Evolutionary conservation across 2,797 vertebrate genomes (phyloP).

Genomic region (Tragopan temminckii): DNA sequence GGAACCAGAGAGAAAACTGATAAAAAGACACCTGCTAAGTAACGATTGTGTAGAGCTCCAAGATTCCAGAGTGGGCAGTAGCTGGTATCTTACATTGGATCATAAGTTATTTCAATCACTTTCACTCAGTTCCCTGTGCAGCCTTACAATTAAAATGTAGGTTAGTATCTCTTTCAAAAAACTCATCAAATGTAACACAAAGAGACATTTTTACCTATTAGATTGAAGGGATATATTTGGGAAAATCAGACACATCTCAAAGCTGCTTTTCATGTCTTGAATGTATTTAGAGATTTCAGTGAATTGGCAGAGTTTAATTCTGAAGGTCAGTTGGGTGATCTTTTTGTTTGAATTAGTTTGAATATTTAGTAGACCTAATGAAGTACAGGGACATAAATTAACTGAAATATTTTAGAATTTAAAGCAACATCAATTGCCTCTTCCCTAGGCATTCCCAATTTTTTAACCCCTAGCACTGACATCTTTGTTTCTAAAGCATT

Average conservation of each 20-base stretch:
- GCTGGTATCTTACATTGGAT: neutral
- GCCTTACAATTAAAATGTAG: constrained; percentile 5
- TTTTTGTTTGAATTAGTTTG: neutral
- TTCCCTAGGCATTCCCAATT: neutral
- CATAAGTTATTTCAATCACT: neutral
- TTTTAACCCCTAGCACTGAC: neutral
- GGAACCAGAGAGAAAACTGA: neutral
- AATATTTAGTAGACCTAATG: neutral
- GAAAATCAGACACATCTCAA: neutral
- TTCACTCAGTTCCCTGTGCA: neutral
- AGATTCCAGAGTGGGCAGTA: neutral
- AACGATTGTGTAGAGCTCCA: neutral
- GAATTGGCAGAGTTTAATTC: neutral
- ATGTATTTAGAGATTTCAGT: neutral
- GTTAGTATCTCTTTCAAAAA: neutral
- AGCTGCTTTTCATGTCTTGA: neutral
- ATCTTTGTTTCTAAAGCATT: neutral
- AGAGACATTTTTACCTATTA: neutral
- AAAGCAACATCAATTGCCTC: neutral
- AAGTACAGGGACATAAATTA: neutral
- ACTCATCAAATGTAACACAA: neutral
- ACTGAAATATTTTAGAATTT: neutral
- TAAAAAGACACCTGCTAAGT: neutral
- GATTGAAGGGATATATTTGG: neutral
- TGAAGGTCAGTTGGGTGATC: neutral